Base-by-base conservation (phyloP, 2,888 invertebrate species). In the Pachliopta kotzebuea region DNA sequence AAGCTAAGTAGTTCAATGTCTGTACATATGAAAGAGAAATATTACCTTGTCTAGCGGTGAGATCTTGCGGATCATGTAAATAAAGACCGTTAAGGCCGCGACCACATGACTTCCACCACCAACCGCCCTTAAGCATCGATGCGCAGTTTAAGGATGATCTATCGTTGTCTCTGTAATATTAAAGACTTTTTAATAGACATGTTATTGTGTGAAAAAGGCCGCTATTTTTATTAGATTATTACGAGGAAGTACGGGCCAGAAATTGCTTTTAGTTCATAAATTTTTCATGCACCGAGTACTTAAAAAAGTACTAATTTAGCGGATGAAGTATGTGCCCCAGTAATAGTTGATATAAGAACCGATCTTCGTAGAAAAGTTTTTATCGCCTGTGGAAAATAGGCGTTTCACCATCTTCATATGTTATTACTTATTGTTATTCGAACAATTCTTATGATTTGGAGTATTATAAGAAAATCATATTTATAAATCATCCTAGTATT, bases 81-180 rank as follows among this genome's bases (percentile, higher is more conserved):
- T 98, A 97, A 42, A 97, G 93, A 18, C 97, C 97, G 79, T 98
- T 98, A 29, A 98, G 93, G 11, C 97, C 97, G 76, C 97, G 93
- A 26, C 97, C 97, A 79, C 97, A 98, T 0, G 97, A 97, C 80
- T 97, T 97, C 97, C 97, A 97, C 97, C 97, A 98, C 97, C 97
- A 98, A 7, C 97, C 97, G 60, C 97, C 97, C 87, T 97, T 97
- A 71, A 98, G 92, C 97, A 97, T 97, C 20, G 97, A 97, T 24
- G 97, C 97, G 80, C 97, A 97, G 84, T 98, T 98, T 74, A 97
- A 88, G 68, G 97, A 97, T 53, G 97, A 97, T 76, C 97, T 92
- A 84, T 98, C 97, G 81, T 98, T 97, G 80, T 97, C 97, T 81
- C 97, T 96, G 92, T 14, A 60, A 31, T 45, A n/a, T n/a, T 18